These are phyloP conservation scores for Mercenaria mercenaria DNA, from an alignment of 1,140 invertebrate genomes.

Conservation along the genomic window DNA sequence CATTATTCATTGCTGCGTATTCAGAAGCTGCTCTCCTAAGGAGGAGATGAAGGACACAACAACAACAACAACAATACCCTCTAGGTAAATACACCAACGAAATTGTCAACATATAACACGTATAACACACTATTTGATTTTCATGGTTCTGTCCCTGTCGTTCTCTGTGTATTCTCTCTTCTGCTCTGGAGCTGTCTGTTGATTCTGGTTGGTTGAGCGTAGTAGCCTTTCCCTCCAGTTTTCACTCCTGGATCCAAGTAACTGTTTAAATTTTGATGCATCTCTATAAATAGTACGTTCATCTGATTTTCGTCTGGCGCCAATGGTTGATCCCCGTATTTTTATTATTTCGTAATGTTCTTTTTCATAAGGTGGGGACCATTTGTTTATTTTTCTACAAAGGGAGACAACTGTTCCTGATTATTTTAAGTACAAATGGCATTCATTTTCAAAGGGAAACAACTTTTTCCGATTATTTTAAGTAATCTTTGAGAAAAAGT, in stretches of 20 bases:
- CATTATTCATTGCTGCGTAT: too few species aligned
- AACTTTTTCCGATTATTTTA: not conserved
- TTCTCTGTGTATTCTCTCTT: too few species aligned
- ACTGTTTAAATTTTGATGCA: not conserved
- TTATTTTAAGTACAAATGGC: too few species aligned
- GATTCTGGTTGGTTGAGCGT: not conserved
- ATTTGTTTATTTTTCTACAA: not conserved
- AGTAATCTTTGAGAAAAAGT: conserved; percentile 34
- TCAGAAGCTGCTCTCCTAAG: too few species aligned
- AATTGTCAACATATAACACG: too few species aligned
- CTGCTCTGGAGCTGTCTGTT: not conserved
- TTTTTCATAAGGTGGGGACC: not conserved
- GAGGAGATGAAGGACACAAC: too few species aligned
- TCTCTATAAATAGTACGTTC: not conserved
- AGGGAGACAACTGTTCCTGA: too few species aligned
- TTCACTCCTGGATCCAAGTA: not conserved
- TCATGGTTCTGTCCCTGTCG: too few species aligned
- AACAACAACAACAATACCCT: too few species aligned
- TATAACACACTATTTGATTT: too few species aligned
- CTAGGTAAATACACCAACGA: too few species aligned
- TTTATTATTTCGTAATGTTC: not conserved
- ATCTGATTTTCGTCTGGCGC: not conserved
- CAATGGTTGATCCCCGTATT: not conserved
- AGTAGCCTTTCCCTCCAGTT: not conserved
- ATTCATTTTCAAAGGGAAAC: too few species aligned